Evolutionary conservation across 2,888 invertebrate genomes (phyloP).

Genomic region (Capitulum mitella): DNA sequence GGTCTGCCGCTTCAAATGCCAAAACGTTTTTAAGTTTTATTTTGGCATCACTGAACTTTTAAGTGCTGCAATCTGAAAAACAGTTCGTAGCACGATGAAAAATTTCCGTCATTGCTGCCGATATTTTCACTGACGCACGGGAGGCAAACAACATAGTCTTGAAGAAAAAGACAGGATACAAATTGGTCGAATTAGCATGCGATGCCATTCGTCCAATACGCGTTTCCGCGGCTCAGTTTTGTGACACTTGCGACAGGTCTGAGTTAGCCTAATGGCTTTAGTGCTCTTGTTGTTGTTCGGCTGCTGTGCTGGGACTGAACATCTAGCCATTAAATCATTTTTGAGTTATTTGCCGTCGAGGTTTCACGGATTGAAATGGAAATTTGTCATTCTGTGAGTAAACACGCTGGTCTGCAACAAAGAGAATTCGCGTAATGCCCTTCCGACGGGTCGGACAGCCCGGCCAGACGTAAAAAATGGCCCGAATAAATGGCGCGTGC

Average conservation of each 20-base stretch:
- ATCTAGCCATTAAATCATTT: neutral
- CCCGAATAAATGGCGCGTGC: neutral
- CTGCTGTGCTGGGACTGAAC: neutral
- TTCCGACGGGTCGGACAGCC: neutral
- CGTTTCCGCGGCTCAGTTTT: neutral
- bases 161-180: no score
- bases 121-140: no score
- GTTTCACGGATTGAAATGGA: slow-evolving; percentile 8
- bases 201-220: neutral
- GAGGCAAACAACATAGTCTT: no score
- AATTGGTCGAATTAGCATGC: slow-evolving; percentile 2
- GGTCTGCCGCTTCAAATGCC: no score
- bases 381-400: neutral
- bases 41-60: no score
- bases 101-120: no score
- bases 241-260: neutral
- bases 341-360: slow-evolving; percentile 16
- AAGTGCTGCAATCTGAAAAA: no score
- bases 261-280: slow-evolving; percentile 11
- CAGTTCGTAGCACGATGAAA: no score
- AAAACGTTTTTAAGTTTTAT: no score
- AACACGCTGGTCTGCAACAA: slow-evolving; percentile 4
- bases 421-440: neutral
- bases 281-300: slow-evolving; percentile 6
- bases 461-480: slow-evolving; percentile 13